These are phyloP conservation scores for Mohoua ochrocephala DNA, from an alignment of 2,113 vertebrate genomes.

Conservation along the genomic window DNA sequence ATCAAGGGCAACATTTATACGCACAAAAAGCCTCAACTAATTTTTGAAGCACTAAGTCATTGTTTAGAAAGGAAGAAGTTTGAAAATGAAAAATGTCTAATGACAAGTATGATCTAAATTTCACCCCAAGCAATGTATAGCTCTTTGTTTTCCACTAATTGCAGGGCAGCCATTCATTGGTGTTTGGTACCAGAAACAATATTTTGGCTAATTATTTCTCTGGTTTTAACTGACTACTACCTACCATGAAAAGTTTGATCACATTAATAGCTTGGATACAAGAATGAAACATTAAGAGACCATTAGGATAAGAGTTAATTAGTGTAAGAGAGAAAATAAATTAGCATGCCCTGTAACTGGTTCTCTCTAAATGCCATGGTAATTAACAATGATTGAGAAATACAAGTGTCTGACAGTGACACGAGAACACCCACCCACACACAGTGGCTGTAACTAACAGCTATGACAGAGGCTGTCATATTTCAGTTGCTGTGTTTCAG, in stretches of 20 bases:
- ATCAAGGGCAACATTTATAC: conserved; percentile 1
- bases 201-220: not conserved
- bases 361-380: not conserved
- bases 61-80: conserved; percentile 25
- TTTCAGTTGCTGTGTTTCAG: not conserved
- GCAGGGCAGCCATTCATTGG: not conserved
- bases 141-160: conserved; percentile 26
- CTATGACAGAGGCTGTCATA: conserved; percentile 33
- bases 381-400: conserved; percentile 54
- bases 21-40: not conserved
- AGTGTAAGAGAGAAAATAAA: not conserved
- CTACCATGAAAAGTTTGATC: not conserved
- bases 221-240: not conserved
- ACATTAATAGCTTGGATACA: not conserved
- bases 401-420: not conserved
- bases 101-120: conserved; percentile 38
- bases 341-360: not conserved
- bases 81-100: conserved; percentile 33
- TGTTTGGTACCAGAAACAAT: not conserved
- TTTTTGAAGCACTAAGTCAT: conserved; percentile 1
- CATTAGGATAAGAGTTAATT: not conserved
- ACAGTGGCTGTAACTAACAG: conserved; percentile 7
- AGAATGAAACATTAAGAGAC: not conserved
- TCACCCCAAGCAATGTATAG: conserved; percentile 38
- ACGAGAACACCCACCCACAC: conserved; percentile 23